phyloP scores from a whole-genome alignment of 1,140 invertebrate genomes.

The Dolichoris vasculosae region DNA sequence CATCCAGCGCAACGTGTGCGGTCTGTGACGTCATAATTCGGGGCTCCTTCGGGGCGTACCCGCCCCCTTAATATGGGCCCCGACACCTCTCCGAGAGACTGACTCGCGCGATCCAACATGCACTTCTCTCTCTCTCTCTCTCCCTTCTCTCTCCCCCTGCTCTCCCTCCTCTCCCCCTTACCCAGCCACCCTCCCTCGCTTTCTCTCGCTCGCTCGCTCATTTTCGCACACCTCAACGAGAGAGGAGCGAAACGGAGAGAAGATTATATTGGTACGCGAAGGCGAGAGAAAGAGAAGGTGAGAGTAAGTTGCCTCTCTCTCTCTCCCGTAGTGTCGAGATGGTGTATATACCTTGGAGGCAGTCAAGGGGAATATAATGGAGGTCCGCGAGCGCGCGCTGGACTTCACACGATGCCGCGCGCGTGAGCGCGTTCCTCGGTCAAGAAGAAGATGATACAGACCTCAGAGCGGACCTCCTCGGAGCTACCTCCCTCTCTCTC shows the following conservation, averaged over 20 bases:
- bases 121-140: conserved; percentile 63
- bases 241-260: conserved; percentile 32
- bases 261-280: conserved; percentile 42
- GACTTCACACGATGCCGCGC: conserved; percentile 75
- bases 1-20: conserved; percentile 68
- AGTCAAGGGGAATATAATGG: conserved; percentile 71
- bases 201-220: not conserved
- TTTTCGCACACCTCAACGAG: not conserved
- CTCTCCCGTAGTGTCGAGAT: conserved; percentile 56
- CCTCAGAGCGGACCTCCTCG: conserved; percentile 65
- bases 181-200: conserved; percentile 8
- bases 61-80: conserved; percentile 73
- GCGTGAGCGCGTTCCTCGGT: conserved; percentile 60
- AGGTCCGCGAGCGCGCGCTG: conserved; percentile 51
- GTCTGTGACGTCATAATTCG: conserved; percentile 75
- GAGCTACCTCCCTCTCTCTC: conserved; percentile 51
- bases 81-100: conserved; percentile 65
- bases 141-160: not conserved
- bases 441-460: conserved; percentile 69
- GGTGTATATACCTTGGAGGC: conserved; percentile 67
- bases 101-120: conserved; percentile 64
- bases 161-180: conserved; percentile 55
- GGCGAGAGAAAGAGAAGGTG: conserved; percentile 50
- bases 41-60: conserved; percentile 70
- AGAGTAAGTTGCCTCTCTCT: conserved; percentile 42